Base-by-base conservation (phyloP, 1,140 invertebrate species). In the Cydia pomonella region DNA sequence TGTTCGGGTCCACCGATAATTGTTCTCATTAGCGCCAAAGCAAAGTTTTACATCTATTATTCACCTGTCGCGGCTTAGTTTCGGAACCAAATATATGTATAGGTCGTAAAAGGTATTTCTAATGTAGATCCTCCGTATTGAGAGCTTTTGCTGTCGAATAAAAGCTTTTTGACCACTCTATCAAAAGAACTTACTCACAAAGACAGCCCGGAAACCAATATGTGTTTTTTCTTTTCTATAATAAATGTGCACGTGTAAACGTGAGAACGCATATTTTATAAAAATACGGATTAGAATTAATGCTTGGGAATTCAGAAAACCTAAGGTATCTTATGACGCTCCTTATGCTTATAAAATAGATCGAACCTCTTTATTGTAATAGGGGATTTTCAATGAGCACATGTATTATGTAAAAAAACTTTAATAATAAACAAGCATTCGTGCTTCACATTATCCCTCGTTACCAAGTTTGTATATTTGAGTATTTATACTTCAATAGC, bases 21-120 rank as follows among this genome's bases (percentile, higher is more conserved):
- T 23, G 53, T 12, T 59, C 53, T 59, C 21, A 59, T 59, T 59
- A 59, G 7, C 50, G 9, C 50, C 50, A 21, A 59, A 59, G 7
- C n/a, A 21, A 59, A 59, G 50, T 59, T 59, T 59, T 59, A 12
- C 53, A 59, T 59, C 18, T 23, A 59, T 59, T 59, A 59, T 59
- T 59, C 53, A 23, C 6, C 50, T 13, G 5, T 18, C 50, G 4
- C 2, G 53, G 18, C 53, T 18, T 59, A 23, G 53, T 21, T 21
- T 18, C 2, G 1, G 6, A 23, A 1, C n/a, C 50, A 16, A 53
- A n/a, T 53, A 5, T 18, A 6, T 6, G 5, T 16, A n/a, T 59
- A n/a, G n/a, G 13, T 10, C n/a, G 53, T 59, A 23, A 3, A 38
- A 23, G 18, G 21, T 23, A 23, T 23, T 23, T 53, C 23, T 59